Conservation (phyloP, 1,140 invertebrate species). For the Eubasilissa regina region DNA sequence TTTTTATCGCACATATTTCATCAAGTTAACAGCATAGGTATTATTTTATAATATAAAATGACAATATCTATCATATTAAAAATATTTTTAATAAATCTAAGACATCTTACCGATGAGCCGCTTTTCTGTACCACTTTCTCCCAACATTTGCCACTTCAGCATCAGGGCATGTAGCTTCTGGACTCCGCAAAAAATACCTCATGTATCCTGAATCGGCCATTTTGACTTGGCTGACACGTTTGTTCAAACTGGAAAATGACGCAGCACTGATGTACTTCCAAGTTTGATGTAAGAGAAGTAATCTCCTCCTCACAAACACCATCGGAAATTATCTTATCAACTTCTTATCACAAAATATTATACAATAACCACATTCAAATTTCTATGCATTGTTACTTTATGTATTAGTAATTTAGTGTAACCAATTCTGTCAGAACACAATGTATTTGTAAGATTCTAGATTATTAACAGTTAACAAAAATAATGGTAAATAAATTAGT, state of each 20-base stretch:
- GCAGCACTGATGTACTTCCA: constrained; percentile 53
- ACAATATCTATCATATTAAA: too few relatives aligned
- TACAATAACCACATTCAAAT: not conserved
- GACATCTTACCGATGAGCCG: constrained; percentile 54
- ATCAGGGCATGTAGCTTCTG: constrained; percentile 42
- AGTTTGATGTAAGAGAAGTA: constrained; percentile 47
- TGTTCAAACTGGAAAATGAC: constrained; percentile 51
- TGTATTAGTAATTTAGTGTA: not conserved
- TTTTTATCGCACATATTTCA: too few relatives aligned
- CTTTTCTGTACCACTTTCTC: constrained; percentile 58
- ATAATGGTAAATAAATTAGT: not conserved
- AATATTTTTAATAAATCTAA: not conserved
- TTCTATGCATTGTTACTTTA: constrained; percentile 1
- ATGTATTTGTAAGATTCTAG: not conserved
- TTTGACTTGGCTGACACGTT: constrained; percentile 41
- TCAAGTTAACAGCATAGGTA: too few relatives aligned
- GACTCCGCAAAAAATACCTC: constrained; percentile 49
- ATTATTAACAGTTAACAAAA: not conserved
- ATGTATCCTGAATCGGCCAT: constrained; percentile 54
- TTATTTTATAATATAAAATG: too few relatives aligned
- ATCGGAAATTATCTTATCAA: constrained; percentile 56
- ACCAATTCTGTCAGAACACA: not conserved
- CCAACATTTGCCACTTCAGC: constrained; percentile 51
- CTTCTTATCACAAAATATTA: constrained; percentile 29
- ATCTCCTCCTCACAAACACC: constrained; percentile 56